Percentiles rank a stretch among this genome's conserved stretches.
Evolutionary conservation across 2,113 vertebrate species (phyloP).

Genomic region (Bubo bubo): DNA sequence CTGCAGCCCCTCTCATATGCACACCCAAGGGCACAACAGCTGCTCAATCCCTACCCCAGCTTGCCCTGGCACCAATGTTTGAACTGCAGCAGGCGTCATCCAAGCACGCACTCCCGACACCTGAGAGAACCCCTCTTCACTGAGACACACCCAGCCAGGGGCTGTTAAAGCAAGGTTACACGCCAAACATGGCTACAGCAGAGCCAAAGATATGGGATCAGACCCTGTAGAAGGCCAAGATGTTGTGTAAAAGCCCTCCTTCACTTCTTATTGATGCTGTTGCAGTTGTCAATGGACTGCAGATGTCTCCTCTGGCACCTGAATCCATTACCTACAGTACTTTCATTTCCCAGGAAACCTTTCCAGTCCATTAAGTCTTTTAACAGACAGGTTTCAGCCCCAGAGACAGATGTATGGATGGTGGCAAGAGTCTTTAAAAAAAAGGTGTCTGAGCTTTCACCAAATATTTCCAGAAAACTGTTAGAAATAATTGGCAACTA

Average conservation of each 20-base stretch:
- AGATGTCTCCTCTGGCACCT: background rate
- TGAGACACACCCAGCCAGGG: background rate
- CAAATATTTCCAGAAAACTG: background rate
- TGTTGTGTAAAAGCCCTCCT: background rate
- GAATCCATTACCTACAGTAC: background rate
- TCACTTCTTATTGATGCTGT: background rate
- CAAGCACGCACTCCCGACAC: background rate
- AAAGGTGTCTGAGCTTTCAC: background rate
- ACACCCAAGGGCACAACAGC: background rate
- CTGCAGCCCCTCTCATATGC: background rate
- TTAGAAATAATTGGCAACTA: background rate
- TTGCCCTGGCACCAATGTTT: background rate
- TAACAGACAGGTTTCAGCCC: background rate
- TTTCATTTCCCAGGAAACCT: background rate
- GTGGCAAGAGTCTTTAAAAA: background rate
- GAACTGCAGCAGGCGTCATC: background rate
- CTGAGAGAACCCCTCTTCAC: background rate
- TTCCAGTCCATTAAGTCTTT: slow-evolving; percentile 3
- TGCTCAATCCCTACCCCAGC: background rate
- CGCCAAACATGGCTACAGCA: background rate
- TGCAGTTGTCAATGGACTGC: background rate
- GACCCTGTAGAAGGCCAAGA: background rate
- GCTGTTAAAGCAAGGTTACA: background rate
- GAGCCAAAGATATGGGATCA: background rate
- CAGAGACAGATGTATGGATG: background rate